Evolutionary conservation across 35 echinoderm and acorn worm genomes (phyloP).

Genomic region (Hemicentrotus pulcherrimus): DNA sequence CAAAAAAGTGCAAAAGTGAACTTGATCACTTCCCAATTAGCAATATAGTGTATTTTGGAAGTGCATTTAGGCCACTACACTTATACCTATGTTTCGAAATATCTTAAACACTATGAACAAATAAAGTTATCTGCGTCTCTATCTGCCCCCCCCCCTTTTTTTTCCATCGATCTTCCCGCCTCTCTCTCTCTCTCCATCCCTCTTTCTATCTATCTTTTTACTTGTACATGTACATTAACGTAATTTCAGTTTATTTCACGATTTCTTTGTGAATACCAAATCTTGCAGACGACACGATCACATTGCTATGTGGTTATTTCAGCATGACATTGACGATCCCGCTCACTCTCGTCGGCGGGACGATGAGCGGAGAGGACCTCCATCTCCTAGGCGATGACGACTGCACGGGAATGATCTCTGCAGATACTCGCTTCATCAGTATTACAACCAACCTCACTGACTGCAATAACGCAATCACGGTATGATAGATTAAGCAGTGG

Average conservation of each 20-base stretch:
- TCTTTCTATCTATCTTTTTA: not conserved
- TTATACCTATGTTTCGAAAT: too few relatives aligned
- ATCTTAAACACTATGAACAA: too few relatives aligned
- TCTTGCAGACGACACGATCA: not conserved
- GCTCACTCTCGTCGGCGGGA: not conserved
- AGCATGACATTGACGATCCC: conserved; percentile 10
- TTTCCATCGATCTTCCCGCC: not conserved
- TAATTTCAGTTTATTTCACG: too few relatives aligned
- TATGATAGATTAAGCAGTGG: not conserved
- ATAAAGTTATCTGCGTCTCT: not conserved
- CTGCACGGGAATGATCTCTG: not conserved
- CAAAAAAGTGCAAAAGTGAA: too few relatives aligned
- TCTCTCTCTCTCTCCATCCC: not conserved
- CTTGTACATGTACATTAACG: too few relatives aligned
- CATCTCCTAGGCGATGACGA: not conserved
- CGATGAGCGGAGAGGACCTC: not conserved
- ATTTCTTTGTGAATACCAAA: not conserved
- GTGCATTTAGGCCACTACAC: too few relatives aligned
- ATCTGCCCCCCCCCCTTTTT: not conserved
- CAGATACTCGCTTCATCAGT: not conserved
- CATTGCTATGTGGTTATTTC: not conserved
- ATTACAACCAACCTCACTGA: not conserved
- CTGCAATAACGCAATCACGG: not conserved
- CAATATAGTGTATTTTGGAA: too few relatives aligned
- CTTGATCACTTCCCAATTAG: too few relatives aligned